Percentiles rank a stretch among this genome's conserved stretches.
phyloP scores from a whole-genome alignment of 1,140 invertebrate species.

The Stenopsyche tienmushanensis region DNA sequence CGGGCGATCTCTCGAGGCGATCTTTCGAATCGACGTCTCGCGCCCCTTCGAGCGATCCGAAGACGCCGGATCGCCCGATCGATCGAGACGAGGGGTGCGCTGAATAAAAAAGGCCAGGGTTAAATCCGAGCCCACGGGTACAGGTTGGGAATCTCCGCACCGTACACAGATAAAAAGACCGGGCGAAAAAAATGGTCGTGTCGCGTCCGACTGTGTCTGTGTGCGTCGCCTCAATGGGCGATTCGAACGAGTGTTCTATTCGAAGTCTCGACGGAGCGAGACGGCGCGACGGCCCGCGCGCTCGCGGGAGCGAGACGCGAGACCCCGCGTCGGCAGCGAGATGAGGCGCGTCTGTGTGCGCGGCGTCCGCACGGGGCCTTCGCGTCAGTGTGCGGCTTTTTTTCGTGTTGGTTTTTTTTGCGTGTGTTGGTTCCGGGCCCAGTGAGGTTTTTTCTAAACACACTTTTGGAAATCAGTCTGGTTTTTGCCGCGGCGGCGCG shows the following conservation, averaged over 20 bases:
- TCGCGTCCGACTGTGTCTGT: slow-evolving; percentile 4
- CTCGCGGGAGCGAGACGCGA: slow-evolving; percentile 15
- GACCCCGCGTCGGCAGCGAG: not conserved
- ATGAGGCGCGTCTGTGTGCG: slow-evolving; percentile 10
- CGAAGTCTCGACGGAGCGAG: not conserved
- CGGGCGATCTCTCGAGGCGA: no score
- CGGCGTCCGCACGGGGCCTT: not conserved
- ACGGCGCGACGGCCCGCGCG: not conserved
- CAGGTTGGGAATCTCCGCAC: slow-evolving; percentile 5
- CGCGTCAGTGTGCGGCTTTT: not conserved
- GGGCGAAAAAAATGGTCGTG: slow-evolving; percentile 20
- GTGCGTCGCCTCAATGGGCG: slow-evolving; percentile 24
- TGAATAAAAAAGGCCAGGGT: slow-evolving; percentile 8
- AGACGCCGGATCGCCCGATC: not conserved
- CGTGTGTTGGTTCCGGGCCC: slow-evolving; percentile 26
- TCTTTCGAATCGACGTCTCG: no score
- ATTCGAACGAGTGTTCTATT: slow-evolving; percentile 17
- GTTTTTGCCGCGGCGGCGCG: slow-evolving; percentile 26
- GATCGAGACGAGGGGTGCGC: not conserved
- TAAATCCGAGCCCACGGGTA: not conserved
- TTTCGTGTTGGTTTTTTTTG: not conserved
- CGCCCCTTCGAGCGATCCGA: no score
- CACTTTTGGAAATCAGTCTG: slow-evolving; percentile 31
- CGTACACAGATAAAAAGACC: slow-evolving; percentile 1
- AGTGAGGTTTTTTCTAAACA: slow-evolving; percentile 27